Percentiles rank a stretch among this genome's conserved stretches.
Evolutionary conservation across 2,113 vertebrate genomes (phyloP).

Genomic region (Piaya cayana): DNA sequence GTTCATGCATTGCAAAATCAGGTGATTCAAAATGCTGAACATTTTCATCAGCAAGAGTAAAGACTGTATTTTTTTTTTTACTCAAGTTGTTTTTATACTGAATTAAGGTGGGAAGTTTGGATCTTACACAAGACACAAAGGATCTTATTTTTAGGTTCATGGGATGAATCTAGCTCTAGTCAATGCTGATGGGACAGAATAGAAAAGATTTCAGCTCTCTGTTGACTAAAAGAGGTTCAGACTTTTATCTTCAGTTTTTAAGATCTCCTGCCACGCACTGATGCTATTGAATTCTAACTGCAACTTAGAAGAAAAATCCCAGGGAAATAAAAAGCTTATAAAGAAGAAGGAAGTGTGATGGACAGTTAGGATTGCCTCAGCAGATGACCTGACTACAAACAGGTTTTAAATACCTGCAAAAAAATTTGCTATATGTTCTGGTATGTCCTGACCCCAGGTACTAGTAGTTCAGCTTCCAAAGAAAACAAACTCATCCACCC

Average conservation of each 20-base stretch:
- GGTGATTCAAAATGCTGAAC: not conserved
- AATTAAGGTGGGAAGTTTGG: not conserved
- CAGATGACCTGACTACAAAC: not conserved
- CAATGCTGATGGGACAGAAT: not conserved
- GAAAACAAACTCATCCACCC: not conserved
- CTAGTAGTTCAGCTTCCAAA: not conserved
- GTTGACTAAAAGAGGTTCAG: not conserved
- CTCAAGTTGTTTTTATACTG: not conserved
- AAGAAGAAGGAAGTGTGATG: not conserved
- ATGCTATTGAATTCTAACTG: not conserved
- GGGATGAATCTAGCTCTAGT: not conserved
- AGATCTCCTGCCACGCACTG: not conserved
- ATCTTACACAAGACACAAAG: not conserved
- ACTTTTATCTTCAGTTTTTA: not conserved
- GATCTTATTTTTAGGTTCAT: not conserved
- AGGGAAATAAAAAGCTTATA: not conserved
- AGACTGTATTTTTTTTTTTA: not conserved
- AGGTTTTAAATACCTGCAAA: slow-evolving; percentile 12
- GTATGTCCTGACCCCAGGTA: not conserved
- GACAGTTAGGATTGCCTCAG: not conserved
- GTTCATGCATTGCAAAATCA: not conserved
- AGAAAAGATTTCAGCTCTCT: not conserved
- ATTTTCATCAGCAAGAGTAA: not conserved
- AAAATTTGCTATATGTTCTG: not conserved
- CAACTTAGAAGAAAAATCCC: not conserved